A percentile compares a stretch with the other conserved stretches of the same genome.
phyloP scores from a whole-genome alignment of 1,140 invertebrate genomes.

The Neoseiulus cucumeris region DNA sequence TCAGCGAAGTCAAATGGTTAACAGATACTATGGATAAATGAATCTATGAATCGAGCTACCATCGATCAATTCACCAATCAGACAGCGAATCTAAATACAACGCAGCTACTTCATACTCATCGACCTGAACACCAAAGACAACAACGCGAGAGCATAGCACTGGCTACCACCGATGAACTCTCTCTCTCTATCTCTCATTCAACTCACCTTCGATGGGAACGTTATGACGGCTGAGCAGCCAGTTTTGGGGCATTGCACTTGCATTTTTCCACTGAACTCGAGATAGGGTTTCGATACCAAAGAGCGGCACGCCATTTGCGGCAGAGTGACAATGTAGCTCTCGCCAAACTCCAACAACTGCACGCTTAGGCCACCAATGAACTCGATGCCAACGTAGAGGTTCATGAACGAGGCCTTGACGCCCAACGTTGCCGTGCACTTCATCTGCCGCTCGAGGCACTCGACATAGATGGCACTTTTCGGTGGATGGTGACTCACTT shows the following conservation, averaged over 20 bases:
- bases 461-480: conserved; percentile 31
- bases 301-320: conserved; percentile 31
- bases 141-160: background rate
- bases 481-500: conserved; percentile 35
- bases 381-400: conserved; percentile 30
- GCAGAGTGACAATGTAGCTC: conserved; percentile 30
- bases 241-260: conserved; percentile 27
- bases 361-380: conserved; percentile 29
- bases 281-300: conserved; percentile 32
- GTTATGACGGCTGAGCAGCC: conserved; percentile 26
- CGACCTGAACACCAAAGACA: background rate
- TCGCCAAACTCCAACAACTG: conserved; percentile 25
- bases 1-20: no score
- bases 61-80: no score
- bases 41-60: no score
- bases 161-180: background rate
- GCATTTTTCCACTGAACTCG: conserved; percentile 31
- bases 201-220: conserved; percentile 33
- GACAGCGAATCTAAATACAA: no score
- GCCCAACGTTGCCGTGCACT: conserved; percentile 29
- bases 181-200: no score
- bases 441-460: conserved; percentile 26
- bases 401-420: conserved; percentile 33
- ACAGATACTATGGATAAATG: no score
- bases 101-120: background rate